Base-by-base conservation (phyloP, 2,888 invertebrate species). In the Phyllotreta cruciferae region DNA sequence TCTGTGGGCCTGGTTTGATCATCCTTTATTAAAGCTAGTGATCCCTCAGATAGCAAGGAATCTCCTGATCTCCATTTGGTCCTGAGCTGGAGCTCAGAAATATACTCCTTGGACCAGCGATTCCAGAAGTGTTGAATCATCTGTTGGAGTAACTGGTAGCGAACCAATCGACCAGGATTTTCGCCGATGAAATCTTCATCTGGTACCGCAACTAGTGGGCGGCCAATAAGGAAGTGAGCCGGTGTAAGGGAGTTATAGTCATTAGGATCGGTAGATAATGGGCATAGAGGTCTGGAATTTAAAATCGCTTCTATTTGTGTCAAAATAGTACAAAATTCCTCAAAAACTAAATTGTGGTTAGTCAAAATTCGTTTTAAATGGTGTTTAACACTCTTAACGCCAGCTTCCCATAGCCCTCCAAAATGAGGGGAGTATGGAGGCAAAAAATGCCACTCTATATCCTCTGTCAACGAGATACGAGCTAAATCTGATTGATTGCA, bases 361-460 rank as follows among this genome's bases (percentile, higher is more conserved):
- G 72, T 72, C 9, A 74, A 14, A 1, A 75, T 62, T 38, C 73
- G 62, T 44, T 66, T 68, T n/a, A 78, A 39, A 63, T 75, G 77
- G 60, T 55, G 57, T 64, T 79, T 79, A 0, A 70, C 56, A 0
- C 70, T 69, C 44, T 74, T 76, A 7, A 78, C 70, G 6, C 69
- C 73, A 0, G 75, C 70, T 54, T 79, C 79, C 76, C 75, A 77
- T 10, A 77, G 37, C 10, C 77, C 78, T 1, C 77, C 77, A 42
- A 74, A 73, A 55, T 75, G 69, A 0, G 75, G 75, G 5, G 74
- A 68, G 14, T 56, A 36, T 3, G 77, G 67, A 0, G 76, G 75
- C 10, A 60, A 50, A 35, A 60, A 60, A 34, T 24, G 34, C 60
- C 60, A 60, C 14, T 35, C n/a, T 6, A 52, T 11, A n/a, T 6